phyloP scores from a whole-genome alignment of 1,140 invertebrate genomes.

The Adelges cooleyi region DNA sequence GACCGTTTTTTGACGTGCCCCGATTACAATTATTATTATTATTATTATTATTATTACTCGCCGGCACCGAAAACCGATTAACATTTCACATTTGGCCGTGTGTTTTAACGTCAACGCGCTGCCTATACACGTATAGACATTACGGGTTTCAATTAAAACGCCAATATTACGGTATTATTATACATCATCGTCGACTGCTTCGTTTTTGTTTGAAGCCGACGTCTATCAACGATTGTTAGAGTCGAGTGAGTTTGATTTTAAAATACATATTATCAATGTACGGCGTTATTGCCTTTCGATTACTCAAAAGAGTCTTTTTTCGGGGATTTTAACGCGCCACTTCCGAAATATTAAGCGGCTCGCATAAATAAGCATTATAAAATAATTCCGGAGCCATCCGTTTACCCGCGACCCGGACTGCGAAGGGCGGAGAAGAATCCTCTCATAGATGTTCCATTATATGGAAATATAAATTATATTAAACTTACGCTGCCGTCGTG shows the following conservation, averaged over 20 bases:
- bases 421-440: not conserved
- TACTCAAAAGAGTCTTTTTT: constrained; percentile 5
- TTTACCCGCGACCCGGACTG: not conserved
- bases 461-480: constrained; percentile 29
- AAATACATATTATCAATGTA: too few relatives aligned
- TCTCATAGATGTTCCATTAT: too few relatives aligned
- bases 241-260: too few relatives aligned
- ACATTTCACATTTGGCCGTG: too few relatives aligned
- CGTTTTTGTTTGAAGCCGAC: too few relatives aligned
- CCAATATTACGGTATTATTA: too few relatives aligned
- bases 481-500: constrained; percentile 10
- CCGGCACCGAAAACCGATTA: constrained; percentile 13
- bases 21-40: not conserved
- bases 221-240: too few relatives aligned
- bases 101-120: too few relatives aligned
- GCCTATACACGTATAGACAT: too few relatives aligned
- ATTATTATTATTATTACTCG: too few relatives aligned
- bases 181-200: too few relatives aligned
- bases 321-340: constrained; percentile 15
- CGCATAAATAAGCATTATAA: constrained; percentile 29
- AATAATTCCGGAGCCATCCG: constrained; percentile 10
- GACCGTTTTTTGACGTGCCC: constrained; percentile 6
- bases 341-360: constrained; percentile 11
- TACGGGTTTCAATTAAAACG: too few relatives aligned
- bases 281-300: constrained; percentile 16